These are phyloP conservation scores for Elmis aenea DNA, from an alignment of 2,888 invertebrate species.

Conservation along the genomic window DNA sequence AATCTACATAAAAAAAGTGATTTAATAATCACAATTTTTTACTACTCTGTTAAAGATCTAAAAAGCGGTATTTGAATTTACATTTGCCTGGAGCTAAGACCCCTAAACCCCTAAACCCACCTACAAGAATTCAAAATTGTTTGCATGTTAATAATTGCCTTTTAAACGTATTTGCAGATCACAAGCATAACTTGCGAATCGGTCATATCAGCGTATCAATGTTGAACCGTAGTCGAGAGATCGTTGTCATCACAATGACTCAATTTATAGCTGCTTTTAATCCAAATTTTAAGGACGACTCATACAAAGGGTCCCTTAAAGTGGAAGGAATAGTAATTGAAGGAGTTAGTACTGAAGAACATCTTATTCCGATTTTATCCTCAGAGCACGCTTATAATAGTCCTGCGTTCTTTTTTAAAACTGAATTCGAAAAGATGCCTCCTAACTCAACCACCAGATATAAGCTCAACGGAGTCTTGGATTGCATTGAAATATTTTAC, in stretches of 20 bases:
- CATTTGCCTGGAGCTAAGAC: too few species aligned
- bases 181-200: slow-evolving; percentile 69
- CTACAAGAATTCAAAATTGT: too few species aligned
- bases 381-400: slow-evolving; percentile 58
- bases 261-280: slow-evolving; percentile 52
- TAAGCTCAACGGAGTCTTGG: slow-evolving; percentile 61
- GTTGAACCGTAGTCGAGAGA: slow-evolving; percentile 60
- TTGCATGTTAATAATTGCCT: too few species aligned
- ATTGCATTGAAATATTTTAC: slow-evolving; percentile 72
- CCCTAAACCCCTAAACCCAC: too few species aligned
- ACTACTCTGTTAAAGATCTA: too few species aligned
- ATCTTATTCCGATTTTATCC: slow-evolving; percentile 64
- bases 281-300: slow-evolving; percentile 34
- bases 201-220: slow-evolving; percentile 68
- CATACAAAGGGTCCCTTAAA: slow-evolving; percentile 34
- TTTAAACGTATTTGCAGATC: slow-evolving; percentile 50
- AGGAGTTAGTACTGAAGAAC: slow-evolving; percentile 67
- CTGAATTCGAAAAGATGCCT: slow-evolving; percentile 71
- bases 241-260: slow-evolving; percentile 65
- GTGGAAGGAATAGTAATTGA: slow-evolving; percentile 74
- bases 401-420: slow-evolving; percentile 64
- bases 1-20: too few species aligned
- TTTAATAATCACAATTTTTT: too few species aligned
- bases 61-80: too few species aligned
- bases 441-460: slow-evolving; percentile 61